Percentiles rank a stretch among this genome's conserved stretches.
Conservation (phyloP, 2,888 invertebrate genomes). For the Dendrolimus houi region DNA sequence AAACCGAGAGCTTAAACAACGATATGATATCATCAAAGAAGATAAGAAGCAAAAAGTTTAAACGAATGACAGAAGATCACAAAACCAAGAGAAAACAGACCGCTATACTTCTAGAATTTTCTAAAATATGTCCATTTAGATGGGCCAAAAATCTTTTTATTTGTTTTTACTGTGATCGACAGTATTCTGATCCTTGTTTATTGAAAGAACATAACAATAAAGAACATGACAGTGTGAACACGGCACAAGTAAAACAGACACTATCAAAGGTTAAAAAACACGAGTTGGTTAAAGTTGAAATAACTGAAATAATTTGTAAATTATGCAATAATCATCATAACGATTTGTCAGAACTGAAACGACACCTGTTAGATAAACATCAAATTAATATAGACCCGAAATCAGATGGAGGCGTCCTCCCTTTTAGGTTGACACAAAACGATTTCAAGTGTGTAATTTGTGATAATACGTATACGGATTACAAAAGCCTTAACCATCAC, state of each 20-base stretch:
- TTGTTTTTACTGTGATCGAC: constrained; percentile 54
- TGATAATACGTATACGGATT: constrained; percentile 41
- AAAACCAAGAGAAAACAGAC: constrained; percentile 43
- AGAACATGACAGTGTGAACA: constrained; percentile 26
- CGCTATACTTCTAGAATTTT: constrained; percentile 38
- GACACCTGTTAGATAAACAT: constrained; percentile 44
- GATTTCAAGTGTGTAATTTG: constrained; percentile 51
- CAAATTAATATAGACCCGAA: constrained; percentile 34
- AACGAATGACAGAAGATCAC: constrained; percentile 30
- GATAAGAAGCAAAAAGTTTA: constrained; percentile 13
- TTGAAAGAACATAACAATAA: constrained; percentile 35
- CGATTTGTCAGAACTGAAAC: constrained; percentile 36
- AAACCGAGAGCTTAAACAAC: constrained; percentile 4
- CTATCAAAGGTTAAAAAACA: constrained; percentile 45
- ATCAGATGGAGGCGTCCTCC: constrained; percentile 44
- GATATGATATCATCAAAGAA: constrained; percentile 8
- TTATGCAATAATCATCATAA: constrained; percentile 35
- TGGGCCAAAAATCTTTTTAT: constrained; percentile 57
- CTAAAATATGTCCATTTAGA: constrained; percentile 56
- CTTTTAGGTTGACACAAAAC: constrained; percentile 41
- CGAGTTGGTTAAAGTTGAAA: constrained; percentile 55
- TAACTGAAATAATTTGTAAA: constrained; percentile 46
- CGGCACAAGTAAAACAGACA: constrained; percentile 30
- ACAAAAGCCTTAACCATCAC: constrained; percentile 57
- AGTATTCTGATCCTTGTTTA: constrained; percentile 40